A percentile compares a stretch with the other conserved stretches of the same genome.
Conservation (phyloP, 1,140 invertebrate species). For the Pomacea maculata region DNA sequence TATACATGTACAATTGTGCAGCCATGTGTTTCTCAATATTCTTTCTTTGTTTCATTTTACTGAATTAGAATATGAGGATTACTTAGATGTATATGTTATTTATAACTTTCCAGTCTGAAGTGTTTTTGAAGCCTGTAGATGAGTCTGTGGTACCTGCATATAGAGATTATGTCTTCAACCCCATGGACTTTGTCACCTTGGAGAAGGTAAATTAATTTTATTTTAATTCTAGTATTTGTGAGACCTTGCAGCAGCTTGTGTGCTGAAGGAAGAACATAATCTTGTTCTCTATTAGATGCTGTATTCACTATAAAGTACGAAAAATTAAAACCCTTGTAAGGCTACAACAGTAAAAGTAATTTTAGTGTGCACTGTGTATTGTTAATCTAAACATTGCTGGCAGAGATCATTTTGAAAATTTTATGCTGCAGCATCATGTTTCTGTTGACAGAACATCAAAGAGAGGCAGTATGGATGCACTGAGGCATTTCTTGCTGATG, state of each 20-base stretch:
- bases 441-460: conserved; percentile 73
- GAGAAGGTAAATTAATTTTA: conserved; percentile 65
- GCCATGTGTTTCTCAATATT: too few species aligned
- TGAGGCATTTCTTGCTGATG: conserved; percentile 87
- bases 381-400: too few species aligned
- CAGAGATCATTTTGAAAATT: not conserved
- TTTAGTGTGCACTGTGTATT: too few species aligned
- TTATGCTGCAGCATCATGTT: conserved; percentile 8
- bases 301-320: too few species aligned
- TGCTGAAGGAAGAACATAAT: too few species aligned
- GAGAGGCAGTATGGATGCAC: conserved; percentile 86
- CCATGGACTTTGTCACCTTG: conserved; percentile 82
- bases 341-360: too few species aligned
- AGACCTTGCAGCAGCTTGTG: too few species aligned
- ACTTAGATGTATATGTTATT: not conserved
- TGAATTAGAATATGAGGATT: not conserved
- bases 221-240: not conserved
- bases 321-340: too few species aligned
- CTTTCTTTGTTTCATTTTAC: too few species aligned
- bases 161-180: conserved; percentile 81
- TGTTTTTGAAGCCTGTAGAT: conserved; percentile 81
- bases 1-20: too few species aligned
- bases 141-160: conserved; percentile 76
- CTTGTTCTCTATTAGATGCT: too few species aligned
- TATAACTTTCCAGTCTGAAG: conserved; percentile 63